Conservation (phyloP, 1,140 invertebrate species). For the Scaptodrosophila lebanonensis region DNA sequence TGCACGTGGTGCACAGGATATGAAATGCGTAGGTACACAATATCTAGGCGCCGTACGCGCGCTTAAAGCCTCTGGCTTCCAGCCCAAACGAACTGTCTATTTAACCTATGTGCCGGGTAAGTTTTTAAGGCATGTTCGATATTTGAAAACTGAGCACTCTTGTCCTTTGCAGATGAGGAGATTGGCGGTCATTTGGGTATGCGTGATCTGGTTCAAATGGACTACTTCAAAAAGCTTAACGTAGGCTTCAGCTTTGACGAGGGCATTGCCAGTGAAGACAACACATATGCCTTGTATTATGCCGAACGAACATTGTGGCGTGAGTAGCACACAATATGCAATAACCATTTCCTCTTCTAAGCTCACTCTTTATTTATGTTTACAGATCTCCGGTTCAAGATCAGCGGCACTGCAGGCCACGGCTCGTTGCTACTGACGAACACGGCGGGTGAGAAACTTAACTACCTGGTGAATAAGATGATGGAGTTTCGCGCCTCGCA, state of each 20-base stretch:
- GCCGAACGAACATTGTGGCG: conserved; percentile 86
- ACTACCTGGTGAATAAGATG: conserved; percentile 87
- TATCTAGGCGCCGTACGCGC: conserved; percentile 84
- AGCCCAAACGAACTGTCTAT: conserved; percentile 83
- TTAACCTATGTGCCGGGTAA: conserved; percentile 90
- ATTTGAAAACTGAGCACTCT: no score
- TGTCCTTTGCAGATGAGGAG: no score
- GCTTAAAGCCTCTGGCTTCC: conserved; percentile 80
- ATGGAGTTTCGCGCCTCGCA: conserved; percentile 85
- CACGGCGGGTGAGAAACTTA: conserved; percentile 91
- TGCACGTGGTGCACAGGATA: conserved; percentile 87
- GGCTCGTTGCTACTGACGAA: conserved; percentile 90
- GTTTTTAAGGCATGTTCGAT: conserved; percentile 66
- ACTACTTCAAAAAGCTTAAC: conserved; percentile 89
- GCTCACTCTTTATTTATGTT: not conserved
- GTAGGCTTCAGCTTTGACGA: conserved; percentile 95
- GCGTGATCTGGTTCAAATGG: conserved; percentile 86
- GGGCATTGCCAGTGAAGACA: conserved; percentile 82
- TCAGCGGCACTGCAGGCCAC: conserved; percentile 89
- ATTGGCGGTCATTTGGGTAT: conserved; percentile 90
- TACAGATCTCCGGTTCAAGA: conserved; percentile 50
- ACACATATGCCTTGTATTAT: conserved; percentile 85
- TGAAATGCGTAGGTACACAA: conserved; percentile 73
- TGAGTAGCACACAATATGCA: conserved; percentile 55
- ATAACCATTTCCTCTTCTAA: not conserved